phyloP scores from a whole-genome alignment of 2,888 invertebrate genomes.

The Luperina nickerlii region DNA sequence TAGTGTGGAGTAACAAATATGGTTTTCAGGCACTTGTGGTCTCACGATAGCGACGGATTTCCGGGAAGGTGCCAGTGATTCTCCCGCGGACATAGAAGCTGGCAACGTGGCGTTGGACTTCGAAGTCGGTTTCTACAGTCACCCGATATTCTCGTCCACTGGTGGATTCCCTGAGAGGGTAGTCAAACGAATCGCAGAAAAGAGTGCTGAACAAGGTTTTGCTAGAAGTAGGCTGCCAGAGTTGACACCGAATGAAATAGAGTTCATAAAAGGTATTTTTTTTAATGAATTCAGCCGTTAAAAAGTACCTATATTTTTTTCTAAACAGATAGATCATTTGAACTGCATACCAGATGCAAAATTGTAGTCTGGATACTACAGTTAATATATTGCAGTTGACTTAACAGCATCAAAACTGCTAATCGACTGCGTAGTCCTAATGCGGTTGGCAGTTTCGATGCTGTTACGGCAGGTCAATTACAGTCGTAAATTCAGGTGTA shows the following conservation, averaged over 20 bases:
- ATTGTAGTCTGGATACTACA: not conserved
- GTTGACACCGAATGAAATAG: slow-evolving; percentile 82
- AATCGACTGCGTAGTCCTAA: not conserved
- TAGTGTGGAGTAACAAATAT: not conserved
- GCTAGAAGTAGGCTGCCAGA: slow-evolving; percentile 84
- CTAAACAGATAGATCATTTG: not conserved
- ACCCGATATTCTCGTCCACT: slow-evolving; percentile 84
- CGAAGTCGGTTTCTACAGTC: slow-evolving; percentile 82
- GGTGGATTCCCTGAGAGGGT: slow-evolving; percentile 88
- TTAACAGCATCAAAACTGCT: not conserved
- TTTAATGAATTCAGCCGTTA: not conserved
- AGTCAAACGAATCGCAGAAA: slow-evolving; percentile 80
- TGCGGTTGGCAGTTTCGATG: not conserved
- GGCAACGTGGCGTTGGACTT: slow-evolving; percentile 78
- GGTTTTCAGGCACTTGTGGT: slow-evolving; percentile 74
- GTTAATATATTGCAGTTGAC: not conserved
- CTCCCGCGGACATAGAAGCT: slow-evolving; percentile 76
- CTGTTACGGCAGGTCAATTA: not conserved
- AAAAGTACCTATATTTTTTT: not conserved
- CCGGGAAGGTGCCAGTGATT: slow-evolving; percentile 74
- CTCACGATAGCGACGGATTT: slow-evolving; percentile 82
- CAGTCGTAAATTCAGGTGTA: not conserved
- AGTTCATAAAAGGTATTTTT: slow-evolving; percentile 76
- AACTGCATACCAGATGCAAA: not conserved
- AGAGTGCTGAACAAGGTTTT: slow-evolving; percentile 86